Evolutionary conservation across 2,888 invertebrate species (phyloP), one percentile per base, ranked within the genome.

Genomic region (Luperina nickerlii): DNA sequence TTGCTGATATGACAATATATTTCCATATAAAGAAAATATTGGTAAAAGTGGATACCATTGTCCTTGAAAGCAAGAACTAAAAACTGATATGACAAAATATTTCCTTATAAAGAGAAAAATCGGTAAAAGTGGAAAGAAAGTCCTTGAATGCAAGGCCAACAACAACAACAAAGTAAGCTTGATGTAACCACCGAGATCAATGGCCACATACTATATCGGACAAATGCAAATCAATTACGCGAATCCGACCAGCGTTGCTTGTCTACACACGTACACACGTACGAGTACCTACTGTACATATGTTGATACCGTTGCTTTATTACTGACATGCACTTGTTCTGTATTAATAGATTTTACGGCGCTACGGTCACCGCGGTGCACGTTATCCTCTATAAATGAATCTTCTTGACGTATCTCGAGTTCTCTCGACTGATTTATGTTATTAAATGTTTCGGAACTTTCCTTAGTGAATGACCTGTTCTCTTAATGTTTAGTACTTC

Each of bases 141-240:
- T 42, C 71, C 83, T 83, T 72, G 32, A 62, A 63, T 63, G 38
- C 38, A 63, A 75, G 63, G 81, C 0, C 54, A 76, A 82, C 70
- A 85, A 82, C 54, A 76, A 82, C 70, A 85, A 82, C 79, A 83
- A 71, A 68, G 38, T 27, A 54, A 27, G 63, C 42, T 85, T 82
- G 60, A 85, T 76, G 71, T 81, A 68, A 81, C 65, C 45, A 32
- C 62, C 13, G 80, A 85, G 92, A 93, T 91, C 91, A 89, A 87
- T 92, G 90, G 88, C 88, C 91, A 85, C 86, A 79, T 88, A 63
- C 63, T 65, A 90, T 88, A 91, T 91, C 88, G 90, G 90, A 83
- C 89, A 89, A 91, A 93, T 94, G 91, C 92, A 92, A 93, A 93
- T 92, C 90, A 90, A 91, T 94, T 90, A 86, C 76, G 86, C 83